Evolutionary conservation across 35 echinoderm and acorn worm genomes (phyloP), one percentile per base, ranked within the genome.

Genomic region (Apostichopus parvimensis): DNA sequence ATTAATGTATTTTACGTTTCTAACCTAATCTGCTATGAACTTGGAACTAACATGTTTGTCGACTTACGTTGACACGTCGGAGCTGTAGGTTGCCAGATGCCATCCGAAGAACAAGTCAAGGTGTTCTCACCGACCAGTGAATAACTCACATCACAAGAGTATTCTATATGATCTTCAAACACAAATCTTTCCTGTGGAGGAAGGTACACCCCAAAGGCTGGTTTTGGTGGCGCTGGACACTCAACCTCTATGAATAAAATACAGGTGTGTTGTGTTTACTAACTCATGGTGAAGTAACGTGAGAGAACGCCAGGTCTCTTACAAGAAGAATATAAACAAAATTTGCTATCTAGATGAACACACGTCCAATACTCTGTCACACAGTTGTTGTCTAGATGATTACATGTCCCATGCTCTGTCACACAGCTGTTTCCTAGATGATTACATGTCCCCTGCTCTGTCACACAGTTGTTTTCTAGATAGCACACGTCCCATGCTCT

Each of bases 1-100:
- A 72, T 2, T 72, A 72, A 12, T 72, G 68, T 45, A 45, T 45
- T 45, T 45, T 45, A 45, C 34, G 34, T 45, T 45, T 45, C 34
- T 45, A 45, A 45, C 3, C 2, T 45, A 45, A 45, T 45, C 34
- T 45, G 34, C 34, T 45, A 45, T 45, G 34, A 45, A 45, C 34
- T 45, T 45, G 34, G 34, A 45, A 45, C 34, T 45, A 45, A 45
- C 34, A 45, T 45, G 77, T 28, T 15, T 53, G 25, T 17, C 5
- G 10, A 54, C 79, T 82, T 82, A 82, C 79, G n/a, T 54, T 82
- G 79, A 82, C 79, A 82, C 54, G 79, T 82, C 54, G 79, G 79
- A n/a, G 79, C 17, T 55, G 7, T 13, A 56, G 79, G 79, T 55
- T 82, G 17, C 79, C 79, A 82, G 8, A 53, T 82, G 55, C 79